These are phyloP conservation scores for Caloenas nicobarica DNA, from an alignment of 2,113 vertebrate genomes.

Conservation along the genomic window DNA sequence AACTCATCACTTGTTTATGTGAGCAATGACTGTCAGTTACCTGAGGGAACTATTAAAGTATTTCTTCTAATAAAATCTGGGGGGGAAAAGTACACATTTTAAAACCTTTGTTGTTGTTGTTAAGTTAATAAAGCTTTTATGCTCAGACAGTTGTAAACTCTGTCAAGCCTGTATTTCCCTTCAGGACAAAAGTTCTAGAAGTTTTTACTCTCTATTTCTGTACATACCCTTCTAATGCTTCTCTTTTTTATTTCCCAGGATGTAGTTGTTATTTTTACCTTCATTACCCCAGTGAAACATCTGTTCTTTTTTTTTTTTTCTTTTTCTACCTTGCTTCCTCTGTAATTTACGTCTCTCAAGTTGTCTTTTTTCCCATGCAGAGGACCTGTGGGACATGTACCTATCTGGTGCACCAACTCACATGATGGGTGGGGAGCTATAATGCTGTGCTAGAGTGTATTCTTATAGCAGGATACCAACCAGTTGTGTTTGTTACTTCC, in stretches of 20 bases:
- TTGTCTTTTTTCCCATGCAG: background rate
- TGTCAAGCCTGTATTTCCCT: slow-evolving; percentile 12
- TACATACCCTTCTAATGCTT: background rate
- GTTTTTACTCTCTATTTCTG: background rate
- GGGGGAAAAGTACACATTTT: background rate
- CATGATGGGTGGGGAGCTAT: background rate
- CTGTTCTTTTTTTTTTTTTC: background rate
- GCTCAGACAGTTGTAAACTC: slow-evolving; percentile 8
- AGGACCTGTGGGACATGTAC: background rate
- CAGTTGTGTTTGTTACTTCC: background rate
- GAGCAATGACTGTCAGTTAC: background rate
- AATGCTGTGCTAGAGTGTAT: background rate
- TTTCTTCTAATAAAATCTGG: slow-evolving; percentile 29
- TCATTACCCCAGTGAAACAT: background rate
- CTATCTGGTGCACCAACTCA: background rate
- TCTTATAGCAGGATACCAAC: background rate
- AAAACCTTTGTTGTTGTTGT: background rate
- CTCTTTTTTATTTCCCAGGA: background rate
- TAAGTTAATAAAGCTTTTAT: slow-evolving; percentile 44
- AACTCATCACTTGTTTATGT: background rate
- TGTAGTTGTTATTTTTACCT: background rate
- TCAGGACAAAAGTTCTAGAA: background rate
- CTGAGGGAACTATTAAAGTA: background rate
- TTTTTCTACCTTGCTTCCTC: background rate
- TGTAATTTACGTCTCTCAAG: background rate